Base-by-base conservation (phyloP, 1,140 invertebrate genomes). In the Leucophenga varia region DNA sequence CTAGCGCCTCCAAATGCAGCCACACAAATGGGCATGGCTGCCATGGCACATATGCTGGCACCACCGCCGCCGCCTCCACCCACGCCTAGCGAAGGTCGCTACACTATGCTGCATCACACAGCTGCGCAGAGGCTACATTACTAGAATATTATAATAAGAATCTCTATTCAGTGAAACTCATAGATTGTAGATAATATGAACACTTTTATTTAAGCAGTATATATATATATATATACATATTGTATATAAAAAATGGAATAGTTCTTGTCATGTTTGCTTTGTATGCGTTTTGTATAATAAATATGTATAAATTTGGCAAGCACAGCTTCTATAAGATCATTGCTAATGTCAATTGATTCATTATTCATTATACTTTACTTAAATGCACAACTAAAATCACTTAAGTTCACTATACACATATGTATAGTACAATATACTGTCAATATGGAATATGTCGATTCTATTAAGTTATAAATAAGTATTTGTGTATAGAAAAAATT, bases 251-350 rank as follows among this genome's bases (percentile, higher is more conserved):
- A 64, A 65, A 59, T 65, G 59, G 63, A 65, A 67, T 65, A 42
- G 40, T 56, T 49, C 39, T 57, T 64, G 63, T 64, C 63, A 65
- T 65, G 52, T 61, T 46, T 49, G 46, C 49, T 46, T 58, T 53
- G 43, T 53, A 49, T 49, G 37, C 37, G 19, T 44, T 59, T 48
- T 57, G 50, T 68, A 67, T 56, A 68, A 47, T 68, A 60, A 60
- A 57, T 59, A 42, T 42, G 20, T 47, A 39, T 25, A 47, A 47
- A 70, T 70, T 70, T 70, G 65, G 65, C 65, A 70, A 70, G 65
- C 61, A 59, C 65, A 70, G 65, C 65, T 69, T 70, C 57, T 65
- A 51, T 63, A 47, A 55, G 50, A 67, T 61, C 48, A 65, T 59
- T 57, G 36, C 52, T 41, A 52, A 48, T 48, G 44, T 42, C 39